Evolutionary conservation across 2,888 invertebrate species (phyloP), one percentile per base, ranked within the genome.

Genomic region (Monochamus alternatus): DNA sequence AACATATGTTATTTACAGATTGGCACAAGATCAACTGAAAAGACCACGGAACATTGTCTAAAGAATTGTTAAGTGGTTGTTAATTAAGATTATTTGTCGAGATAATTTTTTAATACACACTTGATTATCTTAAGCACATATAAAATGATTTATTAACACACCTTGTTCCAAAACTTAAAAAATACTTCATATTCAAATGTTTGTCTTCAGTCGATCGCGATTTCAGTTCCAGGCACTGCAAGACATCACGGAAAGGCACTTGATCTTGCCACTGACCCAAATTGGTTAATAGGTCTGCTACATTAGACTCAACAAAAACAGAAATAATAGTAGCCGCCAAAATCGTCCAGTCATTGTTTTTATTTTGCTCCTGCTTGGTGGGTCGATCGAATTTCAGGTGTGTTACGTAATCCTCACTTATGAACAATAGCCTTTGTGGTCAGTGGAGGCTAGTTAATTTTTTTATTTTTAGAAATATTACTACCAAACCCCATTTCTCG

Each of bases 281-380:
- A 55, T 55, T 55, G 55, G 55, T 55, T n/a, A 55, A 55, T 5
- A 55, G 55, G 55, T 55, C 55, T 55, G 14, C n/a, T 14, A 55
- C 55, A 55, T 55, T 55, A 55, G 55, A 55, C 55, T 4, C 55
- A 55, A 55, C 55, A 62, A 73, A 12, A 76, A 77, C 77, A 77
- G 73, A 75, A 75, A 38, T 38, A 76, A 76, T 68, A 73, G 75
- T 74, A 76, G 77, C 77, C 71, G 55, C 69, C 75, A 59, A 72
- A 79, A 30, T 76, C 31, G 63, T 66, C 65, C 66, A 31, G 70
- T 75, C 65, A 62, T 69, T 67, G 70, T 74, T 78, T 77, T 79
- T 77, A 70, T 74, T 70, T 75, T 74, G 30, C 74, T 77, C 75
- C 71, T 73, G 70, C 74, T n/a, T 44, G 22, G 14, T 14, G 14